These are phyloP conservation scores for Paedocypris sp. DNA, from an alignment of 2,113 vertebrate genomes.

Conservation along the genomic window DNA sequence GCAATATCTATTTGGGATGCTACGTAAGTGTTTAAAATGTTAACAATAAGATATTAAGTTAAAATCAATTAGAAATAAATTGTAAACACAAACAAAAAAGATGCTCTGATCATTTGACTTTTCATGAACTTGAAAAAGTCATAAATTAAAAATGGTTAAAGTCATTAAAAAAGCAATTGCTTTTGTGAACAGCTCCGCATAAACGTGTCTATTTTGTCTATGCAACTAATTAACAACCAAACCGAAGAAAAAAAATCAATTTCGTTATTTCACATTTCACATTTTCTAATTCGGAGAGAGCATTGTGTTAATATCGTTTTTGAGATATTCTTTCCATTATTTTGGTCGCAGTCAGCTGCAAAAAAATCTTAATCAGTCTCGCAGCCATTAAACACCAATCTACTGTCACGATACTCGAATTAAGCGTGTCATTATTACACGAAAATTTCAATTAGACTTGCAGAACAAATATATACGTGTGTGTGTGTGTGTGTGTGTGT, in stretches of 20 bases:
- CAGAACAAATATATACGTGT: no score
- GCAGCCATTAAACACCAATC: conserved; percentile 16
- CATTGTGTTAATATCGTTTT: conserved; percentile 32
- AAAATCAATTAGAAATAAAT: no score
- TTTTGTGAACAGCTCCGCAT: conserved; percentile 14
- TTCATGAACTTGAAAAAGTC: no score
- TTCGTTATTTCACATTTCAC: conserved; percentile 15
- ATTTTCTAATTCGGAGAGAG: conserved; percentile 20
- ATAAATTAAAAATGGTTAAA: no score
- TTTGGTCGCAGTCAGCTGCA: conserved; percentile 22
- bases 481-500: no score
- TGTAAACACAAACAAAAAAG: conserved; percentile 14
- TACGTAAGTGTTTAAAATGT: conserved; percentile 8
- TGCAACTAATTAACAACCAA: conserved; percentile 15
- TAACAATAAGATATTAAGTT: no score
- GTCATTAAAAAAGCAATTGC: conserved; percentile 25
- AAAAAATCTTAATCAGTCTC: conserved; percentile 31
- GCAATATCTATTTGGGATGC: conserved; percentile 1
- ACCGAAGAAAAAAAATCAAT: conserved; percentile 24
- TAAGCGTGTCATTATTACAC: conserved; percentile 8
- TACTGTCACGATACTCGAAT: conserved; percentile 20
- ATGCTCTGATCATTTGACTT: conserved; percentile 19
- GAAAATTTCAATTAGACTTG: conserved; percentile 15
- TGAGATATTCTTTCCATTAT: conserved; percentile 19
- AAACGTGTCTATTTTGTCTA: conserved; percentile 23